phyloP scores from a whole-genome alignment of 2,797 vertebrate species.

The Manis crassicaudata region DNA sequence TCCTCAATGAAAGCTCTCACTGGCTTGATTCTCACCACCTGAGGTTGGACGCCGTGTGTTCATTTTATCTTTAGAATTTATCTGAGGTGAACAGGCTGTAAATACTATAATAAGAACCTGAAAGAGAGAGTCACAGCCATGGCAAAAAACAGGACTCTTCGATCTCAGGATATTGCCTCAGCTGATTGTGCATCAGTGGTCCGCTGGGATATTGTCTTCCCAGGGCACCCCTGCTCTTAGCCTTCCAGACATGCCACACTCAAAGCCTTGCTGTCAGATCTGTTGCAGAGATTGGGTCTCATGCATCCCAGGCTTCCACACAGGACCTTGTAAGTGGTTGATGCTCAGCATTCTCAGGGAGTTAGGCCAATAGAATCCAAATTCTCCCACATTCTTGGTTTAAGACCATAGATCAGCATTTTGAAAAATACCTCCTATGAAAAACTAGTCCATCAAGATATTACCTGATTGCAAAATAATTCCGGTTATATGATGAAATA shows the following conservation, averaged over 20 bases:
- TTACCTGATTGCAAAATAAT: not conserved
- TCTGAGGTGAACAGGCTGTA: not conserved
- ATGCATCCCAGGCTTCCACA: not conserved
- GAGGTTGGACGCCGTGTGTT: not conserved
- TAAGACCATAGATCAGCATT: not conserved
- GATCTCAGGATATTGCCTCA: not conserved
- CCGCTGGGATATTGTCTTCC: not conserved
- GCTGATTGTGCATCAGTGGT: not conserved
- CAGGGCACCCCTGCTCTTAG: not conserved
- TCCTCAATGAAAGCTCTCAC: not conserved
- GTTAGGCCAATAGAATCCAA: not conserved
- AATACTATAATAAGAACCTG: not conserved
- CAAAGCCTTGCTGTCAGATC: not conserved
- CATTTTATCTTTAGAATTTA: not conserved
- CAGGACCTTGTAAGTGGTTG: fast-evolving
- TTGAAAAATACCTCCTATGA: not conserved
- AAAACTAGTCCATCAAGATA: not conserved
- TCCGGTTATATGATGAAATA: not conserved
- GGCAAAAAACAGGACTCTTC: not conserved
- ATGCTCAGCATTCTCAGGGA: not conserved
- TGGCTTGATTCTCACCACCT: not conserved
- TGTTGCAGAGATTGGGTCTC: not conserved
- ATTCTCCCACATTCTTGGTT: not conserved
- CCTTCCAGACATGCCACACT: not conserved
- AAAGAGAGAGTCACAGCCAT: not conserved